Percentiles rank a stretch among this genome's conserved stretches.
Conservation (phyloP, 2,888 invertebrate species). For the Caenorhabditis panamensis region DNA sequence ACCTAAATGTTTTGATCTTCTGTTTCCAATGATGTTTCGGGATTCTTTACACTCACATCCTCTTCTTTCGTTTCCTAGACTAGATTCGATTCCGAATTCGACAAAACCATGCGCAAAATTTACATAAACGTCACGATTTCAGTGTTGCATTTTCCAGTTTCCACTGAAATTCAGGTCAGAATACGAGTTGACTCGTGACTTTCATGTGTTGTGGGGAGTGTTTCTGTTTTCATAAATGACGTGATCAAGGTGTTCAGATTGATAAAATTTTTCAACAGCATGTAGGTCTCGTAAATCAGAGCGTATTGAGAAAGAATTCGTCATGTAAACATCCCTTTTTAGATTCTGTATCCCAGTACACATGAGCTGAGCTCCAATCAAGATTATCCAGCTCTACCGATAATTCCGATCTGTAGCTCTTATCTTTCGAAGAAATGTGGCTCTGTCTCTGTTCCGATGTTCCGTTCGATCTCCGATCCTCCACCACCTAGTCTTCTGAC, state of each 20-base stretch:
- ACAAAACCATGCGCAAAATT: conserved; percentile 1
- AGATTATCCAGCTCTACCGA: too few species aligned
- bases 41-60: background rate
- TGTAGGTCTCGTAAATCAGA: too few species aligned
- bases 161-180: background rate
- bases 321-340: too few species aligned
- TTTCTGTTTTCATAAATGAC: background rate
- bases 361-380: too few species aligned
- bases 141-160: conserved; percentile 3
- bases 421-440: too few species aligned
- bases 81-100: background rate
- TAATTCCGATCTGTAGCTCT: too few species aligned
- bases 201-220: background rate
- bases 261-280: too few species aligned
- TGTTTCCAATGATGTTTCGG: background rate
- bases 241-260: too few species aligned
- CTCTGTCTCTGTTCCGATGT: background rate
- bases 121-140: conserved; percentile 8
- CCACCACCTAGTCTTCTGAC: too few species aligned
- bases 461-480: background rate
- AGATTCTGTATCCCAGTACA: too few species aligned
- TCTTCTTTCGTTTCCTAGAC: too few species aligned
- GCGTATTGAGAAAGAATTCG: too few species aligned
- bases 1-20: background rate
- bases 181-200: conserved; percentile 1